A percentile compares a stretch with the other conserved stretches of the same genome.
phyloP scores from a whole-genome alignment of 2,888 invertebrate genomes.

The Rotaria macrura region DNA sequence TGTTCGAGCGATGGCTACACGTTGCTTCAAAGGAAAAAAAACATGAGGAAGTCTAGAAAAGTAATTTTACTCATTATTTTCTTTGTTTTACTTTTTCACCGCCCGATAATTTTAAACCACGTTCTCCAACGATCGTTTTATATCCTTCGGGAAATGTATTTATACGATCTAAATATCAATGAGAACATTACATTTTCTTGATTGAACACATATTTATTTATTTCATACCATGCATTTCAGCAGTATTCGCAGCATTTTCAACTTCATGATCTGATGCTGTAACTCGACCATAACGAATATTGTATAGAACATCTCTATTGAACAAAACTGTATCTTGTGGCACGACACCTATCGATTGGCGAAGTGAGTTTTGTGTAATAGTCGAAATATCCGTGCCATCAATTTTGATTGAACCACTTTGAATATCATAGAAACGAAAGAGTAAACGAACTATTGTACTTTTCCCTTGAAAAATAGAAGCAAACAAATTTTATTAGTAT shows the following conservation, averaged over 20 bases:
- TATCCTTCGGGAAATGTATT: slow-evolving; percentile 40
- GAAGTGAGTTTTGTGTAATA: slow-evolving; percentile 51
- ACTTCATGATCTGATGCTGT: slow-evolving; percentile 68
- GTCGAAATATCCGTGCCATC: slow-evolving; percentile 49
- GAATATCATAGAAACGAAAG: slow-evolving; percentile 52
- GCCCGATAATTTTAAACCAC: slow-evolving; percentile 83
- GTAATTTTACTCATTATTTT: neutral
- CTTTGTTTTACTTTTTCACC: slow-evolving; percentile 64
- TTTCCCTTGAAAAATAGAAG: slow-evolving; percentile 49
- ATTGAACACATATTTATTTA: too few species aligned
- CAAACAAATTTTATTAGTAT: too few species aligned
- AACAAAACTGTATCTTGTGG: slow-evolving; percentile 78
- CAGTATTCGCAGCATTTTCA: slow-evolving; percentile 74
- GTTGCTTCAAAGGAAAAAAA: slow-evolving; percentile 54
- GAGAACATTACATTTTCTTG: too few species aligned
- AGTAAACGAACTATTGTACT: slow-evolving; percentile 53
- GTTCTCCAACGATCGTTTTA: slow-evolving; percentile 66
- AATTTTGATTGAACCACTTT: slow-evolving; percentile 46
- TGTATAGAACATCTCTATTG: slow-evolving; percentile 60
- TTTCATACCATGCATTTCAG: slow-evolving; percentile 66
- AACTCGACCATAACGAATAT: slow-evolving; percentile 75
- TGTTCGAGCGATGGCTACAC: slow-evolving; percentile 89
- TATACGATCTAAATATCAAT: slow-evolving; percentile 22
- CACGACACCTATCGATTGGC: slow-evolving; percentile 53
- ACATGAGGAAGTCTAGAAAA: too few species aligned